A percentile compares a stretch with the other conserved stretches of the same genome.
Evolutionary conservation across 2,797 vertebrate species (phyloP).

Genomic region (Clarias pachynema): DNA sequence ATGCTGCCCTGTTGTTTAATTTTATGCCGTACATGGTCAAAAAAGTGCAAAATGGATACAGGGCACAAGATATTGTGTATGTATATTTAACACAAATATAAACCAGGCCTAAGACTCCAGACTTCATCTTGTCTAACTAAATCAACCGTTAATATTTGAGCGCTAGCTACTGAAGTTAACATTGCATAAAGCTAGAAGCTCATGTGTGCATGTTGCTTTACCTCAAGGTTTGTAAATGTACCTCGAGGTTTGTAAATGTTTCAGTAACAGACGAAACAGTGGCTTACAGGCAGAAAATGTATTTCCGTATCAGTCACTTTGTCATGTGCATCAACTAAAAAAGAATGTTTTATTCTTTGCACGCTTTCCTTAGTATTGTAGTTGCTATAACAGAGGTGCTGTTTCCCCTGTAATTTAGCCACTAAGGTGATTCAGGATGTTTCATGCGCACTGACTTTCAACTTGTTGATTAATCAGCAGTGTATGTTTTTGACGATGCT

Average conservation of each 20-base stretch:
- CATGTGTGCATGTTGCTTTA: not conserved
- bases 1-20: too few relatives aligned
- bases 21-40: not conserved
- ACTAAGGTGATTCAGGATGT: not conserved
- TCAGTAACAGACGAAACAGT: not conserved
- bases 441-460: not conserved
- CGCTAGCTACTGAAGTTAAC: not conserved
- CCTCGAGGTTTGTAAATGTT: constrained; percentile 1
- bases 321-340: not conserved
- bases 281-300: not conserved
- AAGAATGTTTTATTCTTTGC: not conserved
- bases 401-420: not conserved
- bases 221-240: not conserved
- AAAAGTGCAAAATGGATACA: not conserved
- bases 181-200: not conserved
- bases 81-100: not conserved
- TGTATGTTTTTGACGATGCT: not conserved
- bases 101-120: not conserved
- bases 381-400: not conserved
- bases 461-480: not conserved
- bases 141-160: not conserved
- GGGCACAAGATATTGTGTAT: not conserved
- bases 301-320: not conserved
- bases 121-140: not conserved
- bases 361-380: not conserved